Percentiles rank a stretch among this genome's conserved stretches.
Conservation (phyloP, 2,888 invertebrate species). For the Nyleta sp. region DNA sequence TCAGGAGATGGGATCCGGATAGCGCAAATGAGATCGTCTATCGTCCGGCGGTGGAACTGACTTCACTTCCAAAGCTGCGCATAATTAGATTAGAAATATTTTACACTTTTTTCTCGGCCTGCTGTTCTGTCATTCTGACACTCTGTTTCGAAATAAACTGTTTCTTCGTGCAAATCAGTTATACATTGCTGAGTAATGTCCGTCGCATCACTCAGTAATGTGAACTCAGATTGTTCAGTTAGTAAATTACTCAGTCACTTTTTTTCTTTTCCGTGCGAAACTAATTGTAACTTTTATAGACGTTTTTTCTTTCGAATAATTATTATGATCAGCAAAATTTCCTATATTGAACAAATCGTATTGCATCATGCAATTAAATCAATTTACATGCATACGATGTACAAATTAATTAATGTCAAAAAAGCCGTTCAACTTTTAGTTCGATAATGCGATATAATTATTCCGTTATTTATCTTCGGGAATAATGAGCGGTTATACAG, state of each 20-base stretch:
- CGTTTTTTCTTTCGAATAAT: no score
- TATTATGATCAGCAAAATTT: no score
- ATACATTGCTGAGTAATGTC: no score
- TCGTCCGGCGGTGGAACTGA: slow-evolving; percentile 25
- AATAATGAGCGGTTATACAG: slow-evolving; percentile 15
- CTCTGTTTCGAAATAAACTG: no score
- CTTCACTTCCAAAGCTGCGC: slow-evolving; percentile 19
- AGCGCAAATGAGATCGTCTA: slow-evolving; percentile 49
- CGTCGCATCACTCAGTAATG: no score
- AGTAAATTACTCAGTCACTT: no score
- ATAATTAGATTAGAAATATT: slow-evolving; percentile 41
- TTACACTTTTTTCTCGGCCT: slow-evolving; percentile 6
- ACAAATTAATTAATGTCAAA: slow-evolving; percentile 2
- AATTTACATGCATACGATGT: not conserved
- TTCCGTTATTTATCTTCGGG: not conserved
- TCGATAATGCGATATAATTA: slow-evolving; percentile 6
- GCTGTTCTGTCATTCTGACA: not conserved
- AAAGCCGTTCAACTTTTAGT: not conserved
- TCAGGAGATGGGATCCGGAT: slow-evolving; percentile 43
- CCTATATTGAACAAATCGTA: no score
- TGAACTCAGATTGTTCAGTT: no score
- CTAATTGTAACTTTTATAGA: no score
- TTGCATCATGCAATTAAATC: slow-evolving; percentile 4
- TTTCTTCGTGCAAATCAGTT: no score
- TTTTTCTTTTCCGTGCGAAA: no score